These are phyloP conservation scores for Paralvinella palmiformis DNA, from an alignment of 1,140 invertebrate genomes.

Conservation along the genomic window DNA sequence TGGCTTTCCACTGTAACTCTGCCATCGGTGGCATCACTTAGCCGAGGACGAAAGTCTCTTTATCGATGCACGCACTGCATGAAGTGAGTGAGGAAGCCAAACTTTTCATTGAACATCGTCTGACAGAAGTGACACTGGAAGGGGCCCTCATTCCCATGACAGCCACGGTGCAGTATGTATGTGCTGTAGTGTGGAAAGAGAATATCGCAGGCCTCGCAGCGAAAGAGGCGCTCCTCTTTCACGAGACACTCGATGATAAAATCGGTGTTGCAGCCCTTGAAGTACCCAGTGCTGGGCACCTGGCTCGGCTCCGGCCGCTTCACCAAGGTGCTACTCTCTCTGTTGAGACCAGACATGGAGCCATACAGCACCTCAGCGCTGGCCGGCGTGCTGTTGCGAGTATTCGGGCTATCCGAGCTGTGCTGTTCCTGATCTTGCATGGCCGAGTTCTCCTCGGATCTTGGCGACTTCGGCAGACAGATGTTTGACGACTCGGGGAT, in stretches of 20 bases:
- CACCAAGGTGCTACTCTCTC: not conserved
- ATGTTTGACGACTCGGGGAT: too few species aligned
- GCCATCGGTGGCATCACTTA: too few species aligned
- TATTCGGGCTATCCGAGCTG: too few species aligned
- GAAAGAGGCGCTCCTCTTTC: slow-evolving; percentile 2
- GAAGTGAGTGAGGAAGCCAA: slow-evolving; percentile 17
- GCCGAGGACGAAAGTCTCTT: too few species aligned
- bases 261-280: not conserved
- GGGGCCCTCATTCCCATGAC: slow-evolving; percentile 11
- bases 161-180: slow-evolving; percentile 12
- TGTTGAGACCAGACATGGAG: not conserved
- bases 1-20: too few species aligned
- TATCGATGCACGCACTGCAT: slow-evolving; percentile 13
- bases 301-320: not conserved
- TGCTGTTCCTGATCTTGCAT: too few species aligned
- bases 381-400: too few species aligned
- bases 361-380: not conserved
- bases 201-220: slow-evolving; percentile 14
- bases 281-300: not conserved
- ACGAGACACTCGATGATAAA: not conserved
- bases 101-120: slow-evolving; percentile 1
- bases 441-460: too few species aligned
- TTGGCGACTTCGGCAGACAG: too few species aligned
- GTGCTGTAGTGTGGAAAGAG: slow-evolving; percentile 18
- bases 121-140: slow-evolving; percentile 20